Evolutionary conservation across 2,113 vertebrate species (phyloP), one percentile per base, ranked within the genome.

Genomic region (Sphyrna mokarran): DNA sequence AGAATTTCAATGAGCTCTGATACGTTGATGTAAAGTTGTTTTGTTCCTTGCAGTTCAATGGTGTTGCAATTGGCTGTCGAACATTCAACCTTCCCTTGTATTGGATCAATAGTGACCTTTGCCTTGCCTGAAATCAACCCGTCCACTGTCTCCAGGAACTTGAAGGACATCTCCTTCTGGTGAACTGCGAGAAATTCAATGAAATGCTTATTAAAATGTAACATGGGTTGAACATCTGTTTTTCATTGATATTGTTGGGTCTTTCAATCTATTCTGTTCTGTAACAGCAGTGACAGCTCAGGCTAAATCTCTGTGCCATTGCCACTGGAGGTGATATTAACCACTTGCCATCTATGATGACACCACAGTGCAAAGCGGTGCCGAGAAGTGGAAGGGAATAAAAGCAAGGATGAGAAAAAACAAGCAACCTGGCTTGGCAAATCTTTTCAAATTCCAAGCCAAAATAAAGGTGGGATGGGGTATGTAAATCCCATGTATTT

Each of bases 121-220:
- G 20, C 66, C 40, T 72, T 72, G 23, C 40, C 89, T 40, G 66
- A 37, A 33, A 93, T 68, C 7, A 63, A n/a, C 33, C 89, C 33
- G 16, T 93, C 89, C 33, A 93, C 18, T 3, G 89, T 37, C 89
- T 93, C 63, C 20, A n/a, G n/a, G 20, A 93, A 66, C 8, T 20
- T 63, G 89, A 93, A 93, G 33, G 89, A 68, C 89, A 93, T 66
- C 6, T 93, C 89, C n/a, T 37, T 40, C 89, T 93, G 89, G 33
- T 68, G n/a, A 66, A 66, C 89, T 93, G 61, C 14, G n/a, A 3
- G 89, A 22, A 66, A 93, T 66, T 66, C 66, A 10, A 66, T 22
- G 2, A 91, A 91, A n/a, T 61, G 33, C 26, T 63, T 3, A 58
- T 58, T 89, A 58, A 58, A 26, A 54, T 58, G 48, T 29, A 89